Evolutionary conservation across 2,113 vertebrate genomes (phyloP).

Genomic region (Gobiocypris rarus): DNA sequence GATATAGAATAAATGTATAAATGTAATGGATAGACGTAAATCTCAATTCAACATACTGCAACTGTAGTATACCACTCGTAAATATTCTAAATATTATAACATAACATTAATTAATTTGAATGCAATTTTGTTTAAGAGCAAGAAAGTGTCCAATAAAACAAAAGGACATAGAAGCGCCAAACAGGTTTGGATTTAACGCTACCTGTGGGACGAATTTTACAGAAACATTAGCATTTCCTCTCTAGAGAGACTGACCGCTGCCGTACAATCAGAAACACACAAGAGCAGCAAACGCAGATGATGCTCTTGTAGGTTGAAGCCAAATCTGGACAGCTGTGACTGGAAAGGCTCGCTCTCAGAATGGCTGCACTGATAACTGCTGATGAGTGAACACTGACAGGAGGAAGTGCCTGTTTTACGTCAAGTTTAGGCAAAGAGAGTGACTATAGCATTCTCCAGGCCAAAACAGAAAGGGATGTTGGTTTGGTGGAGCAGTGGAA

Average conservation of each 20-base stretch:
- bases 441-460: conserved; percentile 4
- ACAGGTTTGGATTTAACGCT: conserved; percentile 14
- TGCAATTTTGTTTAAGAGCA: not conserved
- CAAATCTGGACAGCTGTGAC: conserved; percentile 8
- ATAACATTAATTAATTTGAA: not conserved
- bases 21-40: not conserved
- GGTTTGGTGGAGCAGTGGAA: conserved; percentile 21
- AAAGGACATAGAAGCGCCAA: not conserved
- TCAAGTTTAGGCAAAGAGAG: conserved; percentile 23
- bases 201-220: not conserved
- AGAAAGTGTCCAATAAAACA: conserved; percentile 3
- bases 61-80: not conserved
- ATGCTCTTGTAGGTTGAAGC: not conserved
- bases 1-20: no score
- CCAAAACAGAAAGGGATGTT: conserved; percentile 5
- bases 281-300: not conserved
- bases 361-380: conserved; percentile 25
- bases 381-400: conserved; percentile 17
- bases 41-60: not conserved
- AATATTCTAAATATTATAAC: not conserved
- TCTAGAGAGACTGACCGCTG: conserved; percentile 4
- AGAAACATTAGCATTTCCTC: conserved; percentile 21
- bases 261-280: not conserved
- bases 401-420: conserved; percentile 33
- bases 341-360: conserved; percentile 14